Base-by-base conservation (phyloP, 2,797 vertebrate species). In the Holocentrus rufus region DNA sequence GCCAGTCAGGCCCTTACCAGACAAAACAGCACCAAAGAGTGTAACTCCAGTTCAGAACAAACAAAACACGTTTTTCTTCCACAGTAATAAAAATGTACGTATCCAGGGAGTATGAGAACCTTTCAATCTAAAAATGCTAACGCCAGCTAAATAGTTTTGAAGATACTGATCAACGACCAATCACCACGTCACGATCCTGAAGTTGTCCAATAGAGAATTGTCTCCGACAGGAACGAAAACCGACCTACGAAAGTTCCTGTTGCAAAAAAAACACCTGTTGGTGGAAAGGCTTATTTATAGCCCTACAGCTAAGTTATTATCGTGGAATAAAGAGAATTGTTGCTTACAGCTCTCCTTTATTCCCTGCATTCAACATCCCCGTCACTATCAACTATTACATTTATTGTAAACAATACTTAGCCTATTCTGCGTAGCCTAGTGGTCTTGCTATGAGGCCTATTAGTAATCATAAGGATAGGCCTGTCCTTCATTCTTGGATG, bases 101-200 rank as follows among this genome's bases (percentile, higher is more conserved):
- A 0, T 1, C 9, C 1, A 5, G 6, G 39, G 7, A 6, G 18
- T 1, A 20, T 9, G 0, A 36, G 1, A 14, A 60, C 15, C 30
- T 23, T 44, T 30, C 44, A 54, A 23, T 57, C 34, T 27, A 55
- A 18, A 3, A 1, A 4, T 4, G 59, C 23, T 34, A 13, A 15
- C 4, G 63, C 30, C 23, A 58, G 67, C 39, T 69, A 5, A 50
- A 8, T 42, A 67, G 62, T 78, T 54, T 46, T n/a, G 23, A 50
- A 65, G 5, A 62, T 53, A 27, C 36, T 69, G 68, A 50, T 77
- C 18, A 54, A 47, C 62, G 61, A 73, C 85, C 85, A 88, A 80
- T 86, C 78, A 89, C 89, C 90, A 92, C 91, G 91, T 92, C 91
- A 92, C 82, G 70, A 82, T 71, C 77, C 68, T 1, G 1, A 8